Conservation (phyloP, 2,797 vertebrate species). For the Poeciliopsis presidionis region DNA sequence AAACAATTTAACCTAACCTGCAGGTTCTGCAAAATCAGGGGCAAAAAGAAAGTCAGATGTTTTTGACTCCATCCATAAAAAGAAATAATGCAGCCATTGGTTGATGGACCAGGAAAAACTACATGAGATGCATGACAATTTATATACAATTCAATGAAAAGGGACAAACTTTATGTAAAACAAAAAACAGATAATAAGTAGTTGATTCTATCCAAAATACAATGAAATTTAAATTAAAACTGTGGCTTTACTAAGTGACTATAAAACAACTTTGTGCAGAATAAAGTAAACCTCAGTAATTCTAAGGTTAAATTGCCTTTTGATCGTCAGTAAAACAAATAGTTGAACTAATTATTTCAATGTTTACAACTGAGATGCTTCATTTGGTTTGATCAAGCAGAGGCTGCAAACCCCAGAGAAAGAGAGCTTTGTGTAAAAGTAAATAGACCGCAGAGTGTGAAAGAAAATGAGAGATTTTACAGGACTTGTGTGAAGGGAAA, state of each 20-base stretch:
- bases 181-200: not conserved
- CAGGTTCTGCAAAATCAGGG: not conserved
- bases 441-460: slow-evolving; percentile 11
- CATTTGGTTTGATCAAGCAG: not conserved
- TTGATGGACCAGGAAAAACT: too few species aligned
- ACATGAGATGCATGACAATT: not conserved
- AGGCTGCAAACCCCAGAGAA: not conserved
- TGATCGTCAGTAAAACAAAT: not conserved
- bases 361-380: not conserved
- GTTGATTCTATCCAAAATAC: not conserved
- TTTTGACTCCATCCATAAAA: not conserved
- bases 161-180: not conserved
- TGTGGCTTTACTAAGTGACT: not conserved
- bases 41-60: not conserved
- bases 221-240: not conserved
- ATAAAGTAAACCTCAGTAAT: not conserved
- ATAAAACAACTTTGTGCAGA: not conserved
- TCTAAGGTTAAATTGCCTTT: not conserved
- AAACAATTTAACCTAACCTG: too few species aligned
- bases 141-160: not conserved
- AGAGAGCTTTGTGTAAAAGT: slow-evolving; percentile 8
- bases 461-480: slow-evolving; percentile 18
- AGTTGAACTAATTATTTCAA: not conserved
- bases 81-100: too few species aligned
- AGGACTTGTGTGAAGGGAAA: slow-evolving; percentile 21